Evolutionary conservation across 1,140 invertebrate species (phyloP).

Genomic region (Solenopsis invicta): DNA sequence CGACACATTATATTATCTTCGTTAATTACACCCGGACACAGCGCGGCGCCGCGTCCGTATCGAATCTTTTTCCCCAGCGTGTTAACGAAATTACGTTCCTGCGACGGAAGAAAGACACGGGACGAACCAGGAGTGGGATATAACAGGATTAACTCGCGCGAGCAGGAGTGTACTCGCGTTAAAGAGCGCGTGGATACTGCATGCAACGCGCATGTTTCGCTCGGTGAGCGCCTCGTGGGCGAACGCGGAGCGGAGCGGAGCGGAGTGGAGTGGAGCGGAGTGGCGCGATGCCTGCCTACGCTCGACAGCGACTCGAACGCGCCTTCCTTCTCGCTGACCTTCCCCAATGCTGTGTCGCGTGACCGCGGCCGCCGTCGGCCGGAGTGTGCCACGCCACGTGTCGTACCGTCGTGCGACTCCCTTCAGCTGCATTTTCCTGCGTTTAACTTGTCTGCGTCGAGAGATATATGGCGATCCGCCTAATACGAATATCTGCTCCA

Average conservation of each 20-base stretch:
- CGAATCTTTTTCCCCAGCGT: not conserved
- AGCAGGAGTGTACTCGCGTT: conserved; percentile 28
- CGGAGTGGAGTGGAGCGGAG: conserved; percentile 35
- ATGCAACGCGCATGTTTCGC: conserved; percentile 11
- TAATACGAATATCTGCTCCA: not conserved
- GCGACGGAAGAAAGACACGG: too few relatives aligned
- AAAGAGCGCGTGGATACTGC: conserved; percentile 36
- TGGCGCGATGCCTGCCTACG: conserved; percentile 54
- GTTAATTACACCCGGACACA: not conserved
- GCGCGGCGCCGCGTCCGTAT: not conserved
- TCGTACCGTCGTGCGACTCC: not conserved
- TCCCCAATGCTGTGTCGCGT: conserved; percentile 57
- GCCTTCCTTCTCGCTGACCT: conserved; percentile 62
- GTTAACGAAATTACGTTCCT: not conserved
- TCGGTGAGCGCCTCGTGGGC: conserved; percentile 56
- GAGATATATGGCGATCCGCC: not conserved
- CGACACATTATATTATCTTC: conserved; percentile 15
- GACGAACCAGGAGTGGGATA: not conserved
- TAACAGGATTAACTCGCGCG: conserved; percentile 39
- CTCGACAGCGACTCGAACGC: conserved; percentile 32
- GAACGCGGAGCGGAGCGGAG: conserved; percentile 39
- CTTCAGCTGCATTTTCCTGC: not conserved
- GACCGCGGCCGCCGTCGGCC: conserved; percentile 21
- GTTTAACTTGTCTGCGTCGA: not conserved
- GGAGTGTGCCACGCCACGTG: conserved; percentile 52